Evolutionary conservation across 2,797 vertebrate genomes (phyloP), one percentile per base, ranked within the genome.

Genomic region (Microcaecilia unicolor): DNA sequence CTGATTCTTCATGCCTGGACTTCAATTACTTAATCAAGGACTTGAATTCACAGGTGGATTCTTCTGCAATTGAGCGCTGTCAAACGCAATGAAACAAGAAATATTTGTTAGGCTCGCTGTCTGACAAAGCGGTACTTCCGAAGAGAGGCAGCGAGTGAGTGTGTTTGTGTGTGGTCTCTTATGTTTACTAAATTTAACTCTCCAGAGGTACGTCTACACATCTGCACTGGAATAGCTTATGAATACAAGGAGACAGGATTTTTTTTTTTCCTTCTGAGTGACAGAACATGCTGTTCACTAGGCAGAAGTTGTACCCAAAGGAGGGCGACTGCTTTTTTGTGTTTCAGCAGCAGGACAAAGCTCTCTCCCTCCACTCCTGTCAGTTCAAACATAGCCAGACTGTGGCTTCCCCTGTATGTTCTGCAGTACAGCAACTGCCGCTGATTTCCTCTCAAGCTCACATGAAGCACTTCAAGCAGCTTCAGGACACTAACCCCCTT

Each of bases 11-110:
- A 4, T 50, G 64, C 70, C 48, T 51, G 24, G 34, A 64, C 72
- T 70, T 63, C 57, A 57, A 10, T 50, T 53, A 46, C 68, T 51
- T 44, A 54, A 82, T 76, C 76, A 72, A 78, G 67, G 58, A 34
- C 61, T 66, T 50, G 29, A 57, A 61, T 51, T 68, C 71, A 58
- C 62, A 37, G 12, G 41, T 41, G 68, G 39, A 31, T 65, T 70
- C 47, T 60, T 38, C 40, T 35, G 36, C 37, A 15, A 65, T 44
- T 5, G 46, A 48, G 32, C 67, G 47, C 33, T n/a, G 23, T 25
- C 20, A 8, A 37, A 41, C 51, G 44, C 49, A 15, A 7, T 18
- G 31, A 41, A 37, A 23, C 24, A 8, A 27, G 17, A 17, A 1
- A 5, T 34, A 44, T 37, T 51, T 26, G 1, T 3, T 13, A 15